Base-by-base conservation (phyloP, 2,797 vertebrate species). In the Carcharodon carcharias region DNA sequence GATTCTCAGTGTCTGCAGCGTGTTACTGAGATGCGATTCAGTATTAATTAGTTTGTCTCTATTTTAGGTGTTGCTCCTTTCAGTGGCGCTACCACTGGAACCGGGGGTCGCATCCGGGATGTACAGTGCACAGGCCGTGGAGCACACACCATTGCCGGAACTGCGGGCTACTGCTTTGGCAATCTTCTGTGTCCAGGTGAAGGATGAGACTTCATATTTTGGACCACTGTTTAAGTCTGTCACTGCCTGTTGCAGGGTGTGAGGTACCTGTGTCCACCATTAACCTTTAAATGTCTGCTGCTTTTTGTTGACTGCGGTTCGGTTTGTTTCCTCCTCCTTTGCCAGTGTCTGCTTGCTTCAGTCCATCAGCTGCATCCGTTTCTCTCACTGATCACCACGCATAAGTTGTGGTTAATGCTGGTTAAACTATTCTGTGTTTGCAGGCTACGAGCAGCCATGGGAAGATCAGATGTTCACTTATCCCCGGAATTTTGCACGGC, bases 101-200 rank as follows among this genome's bases (percentile, higher is more conserved):
- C 99, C 0, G 99, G 99, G 0, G 99, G 99, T 2, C 98, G 99
- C 3, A 99, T 99, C 96, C 97, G 99, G 96, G 99, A 99, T 1
- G 98, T 99, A 4, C 99, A 99, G 97, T 98, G 98, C 73, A 98
- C 99, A 0, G 99, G 99, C 0, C 98, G 97, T 0, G 99, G 99
- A 23, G 99, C 99, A 2, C 98, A 99, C 0, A 98, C 99, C 82
- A 98, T 99, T 5, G 99, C 98, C 2, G 98, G 99, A 73, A 99
- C 99, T 0, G 98, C 99, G 0, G 99, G 99, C 21, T 99, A 99
- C 97, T 99, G 99, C 96, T 99, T 99, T 67, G 99, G 99, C 87
- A 99, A 99, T 97, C 97, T 99, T 11, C 98, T 98, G 89, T 97
- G 99, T 56, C 99, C 99, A 97, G 99, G 99, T 99, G 96, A 35